Evolutionary conservation across 2,888 invertebrate genomes (phyloP), one percentile per base, ranked within the genome.

Genomic region (Frankliniella intonsa): DNA sequence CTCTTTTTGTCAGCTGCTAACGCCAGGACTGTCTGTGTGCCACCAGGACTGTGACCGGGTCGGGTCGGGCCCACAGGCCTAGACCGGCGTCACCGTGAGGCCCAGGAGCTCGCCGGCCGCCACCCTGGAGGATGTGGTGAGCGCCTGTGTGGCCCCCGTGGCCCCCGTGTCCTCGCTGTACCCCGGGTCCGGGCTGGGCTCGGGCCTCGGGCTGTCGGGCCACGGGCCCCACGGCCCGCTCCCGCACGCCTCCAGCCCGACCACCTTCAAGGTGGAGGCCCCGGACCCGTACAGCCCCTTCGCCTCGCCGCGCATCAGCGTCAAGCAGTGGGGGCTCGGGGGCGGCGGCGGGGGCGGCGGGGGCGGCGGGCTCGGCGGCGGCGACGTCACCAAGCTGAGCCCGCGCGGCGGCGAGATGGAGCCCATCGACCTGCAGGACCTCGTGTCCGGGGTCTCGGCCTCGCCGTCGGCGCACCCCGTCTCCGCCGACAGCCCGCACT

Each of bases 381-480:
- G 69, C 10, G 69, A 76, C 69, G 69, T 76, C 25, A 76, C 69
- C 69, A 76, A 76, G 69, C 69, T 76, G 25, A 76, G 69, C 69
- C 69, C 69, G 11, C 69, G 69, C 25, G 38, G 38, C 38, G 55
- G 55, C 17, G 55, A 76, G 22, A 76, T 76, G 69, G 69, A 76
- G 69, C 69, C 69, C 85, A 90, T 94, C 86, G 94, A 94, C 86
- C 91, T 94, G 81, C 94, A 94, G 86, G 94, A 94, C 89, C 90
- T 94, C 85, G 93, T 93, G 83, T 91, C 91, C 83, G 90, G 90
- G 38, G 90, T 84, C 22, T 83, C 84, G 62, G 84, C 84, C 50
- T 84, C 85, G 69, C 69, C 69, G 25, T 76, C 69, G 22, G 69
- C 69, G 69, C 69, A 76, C 69, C 69, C 69, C 69, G 69, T 76